These are phyloP conservation scores for Physella acuta DNA, from an alignment of 1,140 invertebrate species.

Conservation along the genomic window DNA sequence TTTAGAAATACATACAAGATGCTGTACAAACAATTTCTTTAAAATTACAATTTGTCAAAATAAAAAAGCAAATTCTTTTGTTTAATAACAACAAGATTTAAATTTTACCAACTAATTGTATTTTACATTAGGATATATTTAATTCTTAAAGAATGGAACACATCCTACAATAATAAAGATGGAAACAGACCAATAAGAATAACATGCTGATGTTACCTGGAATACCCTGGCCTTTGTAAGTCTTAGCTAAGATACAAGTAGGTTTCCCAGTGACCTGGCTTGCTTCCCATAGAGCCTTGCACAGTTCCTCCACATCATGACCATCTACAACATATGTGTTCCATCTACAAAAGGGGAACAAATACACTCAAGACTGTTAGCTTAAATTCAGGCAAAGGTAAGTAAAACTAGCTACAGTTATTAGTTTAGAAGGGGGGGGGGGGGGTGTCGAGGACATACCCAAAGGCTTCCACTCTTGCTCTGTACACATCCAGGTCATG, in stretches of 20 bases:
- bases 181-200: not conserved
- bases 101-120: too few species aligned
- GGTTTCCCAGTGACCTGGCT: conserved; percentile 76
- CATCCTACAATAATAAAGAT: not conserved
- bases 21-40: too few species aligned
- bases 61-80: too few species aligned
- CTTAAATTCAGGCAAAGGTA: not conserved
- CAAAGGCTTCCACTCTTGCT: conserved; percentile 87
- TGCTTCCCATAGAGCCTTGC: conserved; percentile 76
- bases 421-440: too few species aligned
- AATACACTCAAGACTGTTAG: not conserved
- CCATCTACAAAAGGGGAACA: too few species aligned
- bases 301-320: conserved; percentile 88
- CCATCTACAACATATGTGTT: conserved; percentile 94
- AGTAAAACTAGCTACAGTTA: not conserved
- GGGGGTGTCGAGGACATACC: conserved; percentile 65
- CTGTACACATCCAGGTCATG: conserved; percentile 90
- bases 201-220: conserved; percentile 42
- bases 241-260: conserved; percentile 92
- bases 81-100: too few species aligned
- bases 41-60: too few species aligned
- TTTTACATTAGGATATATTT: not conserved
- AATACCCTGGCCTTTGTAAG: conserved; percentile 88
- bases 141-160: not conserved
- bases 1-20: not conserved